Percentiles rank a stretch among this genome's conserved stretches.
Conservation (phyloP, 2,888 invertebrate species). For the Taphrorychus bicolor region DNA sequence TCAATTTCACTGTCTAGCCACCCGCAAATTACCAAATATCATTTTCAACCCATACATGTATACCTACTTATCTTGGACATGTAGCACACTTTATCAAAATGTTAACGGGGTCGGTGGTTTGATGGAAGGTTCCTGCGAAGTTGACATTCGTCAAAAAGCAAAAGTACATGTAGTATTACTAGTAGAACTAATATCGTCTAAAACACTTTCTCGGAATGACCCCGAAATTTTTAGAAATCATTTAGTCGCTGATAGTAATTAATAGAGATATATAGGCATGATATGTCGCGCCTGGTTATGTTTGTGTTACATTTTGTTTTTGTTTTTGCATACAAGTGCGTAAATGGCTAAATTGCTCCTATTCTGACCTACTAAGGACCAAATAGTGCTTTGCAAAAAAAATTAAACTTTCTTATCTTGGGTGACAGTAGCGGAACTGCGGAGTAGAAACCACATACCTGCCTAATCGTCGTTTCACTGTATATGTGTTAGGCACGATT, state of each 20-base stretch:
- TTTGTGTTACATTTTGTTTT: background rate
- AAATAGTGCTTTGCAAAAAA: background rate
- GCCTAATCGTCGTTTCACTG: no score
- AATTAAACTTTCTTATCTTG: background rate
- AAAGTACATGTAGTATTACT: constrained; percentile 15
- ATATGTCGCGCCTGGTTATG: background rate
- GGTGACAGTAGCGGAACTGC: background rate
- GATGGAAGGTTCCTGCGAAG: background rate
- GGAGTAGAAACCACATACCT: background rate
- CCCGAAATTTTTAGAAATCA: constrained; percentile 45
- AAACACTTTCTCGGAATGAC: constrained; percentile 44
- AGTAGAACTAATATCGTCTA: constrained; percentile 38
- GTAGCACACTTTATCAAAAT: background rate
- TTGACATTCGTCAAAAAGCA: background rate
- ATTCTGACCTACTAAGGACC: background rate
- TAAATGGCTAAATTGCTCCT: background rate
- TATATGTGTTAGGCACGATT: no score
- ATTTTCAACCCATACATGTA: background rate
- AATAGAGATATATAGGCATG: constrained; percentile 17
- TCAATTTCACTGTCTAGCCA: background rate
- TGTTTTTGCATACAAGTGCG: background rate
- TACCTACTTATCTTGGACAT: background rate
- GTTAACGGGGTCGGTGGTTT: background rate
- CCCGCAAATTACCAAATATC: background rate
- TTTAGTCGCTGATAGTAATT: constrained; percentile 27